Conservation (phyloP, 2,797 vertebrate genomes). For the Brotula barbata region DNA sequence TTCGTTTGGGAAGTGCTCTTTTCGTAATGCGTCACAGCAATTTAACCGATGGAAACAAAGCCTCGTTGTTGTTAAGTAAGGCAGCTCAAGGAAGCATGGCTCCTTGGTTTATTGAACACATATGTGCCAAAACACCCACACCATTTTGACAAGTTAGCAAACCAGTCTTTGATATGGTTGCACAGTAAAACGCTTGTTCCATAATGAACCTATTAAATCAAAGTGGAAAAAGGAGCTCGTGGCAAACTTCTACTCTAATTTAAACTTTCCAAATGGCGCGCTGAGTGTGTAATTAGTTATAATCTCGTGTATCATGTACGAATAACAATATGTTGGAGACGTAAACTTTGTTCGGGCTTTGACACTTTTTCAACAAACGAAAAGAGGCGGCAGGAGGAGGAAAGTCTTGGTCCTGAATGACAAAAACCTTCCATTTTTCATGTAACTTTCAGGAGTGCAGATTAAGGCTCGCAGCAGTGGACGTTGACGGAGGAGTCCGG, state of each 20-base stretch:
- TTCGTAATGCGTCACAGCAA: conserved; percentile 26
- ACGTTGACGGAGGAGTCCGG: conserved; percentile 74
- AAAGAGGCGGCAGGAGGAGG: conserved; percentile 16
- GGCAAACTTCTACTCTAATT: background rate
- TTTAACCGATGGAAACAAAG: conserved; percentile 34
- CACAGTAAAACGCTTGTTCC: conserved; percentile 24
- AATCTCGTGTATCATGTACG: too few species aligned
- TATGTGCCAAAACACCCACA: conserved; percentile 32
- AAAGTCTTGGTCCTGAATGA: conserved; percentile 46
- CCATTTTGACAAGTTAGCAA: conserved; percentile 28
- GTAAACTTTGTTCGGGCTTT: too few species aligned
- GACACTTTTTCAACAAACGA: conserved; percentile 1
- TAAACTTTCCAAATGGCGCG: too few species aligned
- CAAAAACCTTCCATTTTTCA: conserved; percentile 48
- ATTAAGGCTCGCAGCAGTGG: conserved; percentile 69
- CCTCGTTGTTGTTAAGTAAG: conserved; percentile 29
- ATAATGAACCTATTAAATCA: conserved; percentile 17
- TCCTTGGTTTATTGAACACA: conserved; percentile 46
- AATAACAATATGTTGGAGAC: too few species aligned
- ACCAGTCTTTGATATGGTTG: conserved; percentile 30
- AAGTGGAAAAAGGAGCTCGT: background rate
- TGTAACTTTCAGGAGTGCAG: conserved; percentile 51
- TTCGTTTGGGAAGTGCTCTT: conserved; percentile 13
- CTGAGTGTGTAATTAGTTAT: too few species aligned
- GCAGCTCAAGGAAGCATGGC: conserved; percentile 27